Base-by-base conservation (phyloP, 2,113 vertebrate genomes). In the Hyla sarda region DNA sequence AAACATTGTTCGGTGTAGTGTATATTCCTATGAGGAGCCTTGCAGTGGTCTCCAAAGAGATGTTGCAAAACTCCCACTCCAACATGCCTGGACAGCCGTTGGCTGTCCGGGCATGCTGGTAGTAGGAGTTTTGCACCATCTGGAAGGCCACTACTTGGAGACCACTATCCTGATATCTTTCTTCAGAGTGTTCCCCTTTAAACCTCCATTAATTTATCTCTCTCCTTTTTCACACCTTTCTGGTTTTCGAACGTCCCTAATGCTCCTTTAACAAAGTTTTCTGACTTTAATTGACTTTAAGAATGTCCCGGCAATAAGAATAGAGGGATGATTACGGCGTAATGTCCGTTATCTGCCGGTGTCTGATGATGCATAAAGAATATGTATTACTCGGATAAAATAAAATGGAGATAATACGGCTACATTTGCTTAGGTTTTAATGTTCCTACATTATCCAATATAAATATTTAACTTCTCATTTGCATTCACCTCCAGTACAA, bases 281-380 rank as follows among this genome's bases (percentile, higher is more conserved):
- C 84, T 73, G 84, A 86, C 76, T 86, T 86, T 86, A 86, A 86
- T 86, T 86, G 84, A 80, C 84, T 86, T 80, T 80, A 80, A 86
- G 84, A 71, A 86, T 45, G 62, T 86, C 71, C 30, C 7, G 16
- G 45, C 56, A 60, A 60, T 80, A 80, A 73, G 84, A 86, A 80
- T 80, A 71, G 34, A 60, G 65, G 79, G 58, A 80, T 86, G 84
- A 86, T 86, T 80, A 76, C 84, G 12, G 65, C 76, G 56, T 86
- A 86, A 86, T 80, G 76, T 71, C 48, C 32, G 65, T 80, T 80
- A 80, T 86, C 84, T 80, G 60, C 77, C 52, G 17, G 75, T 50
- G 84, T 71, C 65, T 86, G 76, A 73, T 73, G 84, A 81, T 72
- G 84, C 84, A 81, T 86, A 86, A 86, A 80, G 84, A 86, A 86